A percentile compares a stretch with the other conserved stretches of the same genome.
Evolutionary conservation across 1,140 invertebrate genomes (phyloP).

Genomic region (Meloidogyne exigua): DNA sequence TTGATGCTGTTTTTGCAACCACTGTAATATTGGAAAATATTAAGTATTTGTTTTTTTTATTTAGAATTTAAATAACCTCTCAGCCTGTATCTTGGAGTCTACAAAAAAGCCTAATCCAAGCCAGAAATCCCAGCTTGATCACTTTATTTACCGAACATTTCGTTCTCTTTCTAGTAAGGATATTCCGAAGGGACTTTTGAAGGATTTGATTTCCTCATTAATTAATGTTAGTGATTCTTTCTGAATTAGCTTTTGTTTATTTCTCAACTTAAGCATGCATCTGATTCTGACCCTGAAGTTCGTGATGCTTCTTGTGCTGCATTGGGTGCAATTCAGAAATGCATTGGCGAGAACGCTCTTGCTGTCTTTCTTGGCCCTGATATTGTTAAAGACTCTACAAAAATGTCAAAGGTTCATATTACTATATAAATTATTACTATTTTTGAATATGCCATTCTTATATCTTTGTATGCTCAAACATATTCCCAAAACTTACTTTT

Average conservation of each 20-base stretch:
- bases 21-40: slow-evolving; percentile 23
- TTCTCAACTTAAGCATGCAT: slow-evolving; percentile 5
- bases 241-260: background rate
- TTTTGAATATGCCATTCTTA: too few species aligned
- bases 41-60: slow-evolving; percentile 25
- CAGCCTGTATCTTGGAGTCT: slow-evolving; percentile 79
- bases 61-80: slow-evolving; percentile 77
- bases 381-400: slow-evolving; percentile 76
- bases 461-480: too few species aligned
- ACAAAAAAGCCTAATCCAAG: slow-evolving; percentile 67
- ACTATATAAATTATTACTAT: too few species aligned
- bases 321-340: slow-evolving; percentile 85
- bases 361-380: slow-evolving; percentile 78
- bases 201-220: slow-evolving; percentile 20
- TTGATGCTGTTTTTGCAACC: slow-evolving; percentile 69
- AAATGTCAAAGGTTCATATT: slow-evolving; percentile 78
- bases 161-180: slow-evolving; percentile 13
- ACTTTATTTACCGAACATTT: slow-evolving; percentile 36
- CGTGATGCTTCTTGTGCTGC: slow-evolving; percentile 72
- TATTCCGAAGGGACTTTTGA: slow-evolving; percentile 30
- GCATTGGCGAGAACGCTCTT: slow-evolving; percentile 88
- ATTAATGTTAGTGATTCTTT: slow-evolving; percentile 16
- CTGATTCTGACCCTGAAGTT: slow-evolving; percentile 63
- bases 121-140: slow-evolving; percentile 31
- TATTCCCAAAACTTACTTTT: too few species aligned